Base-by-base conservation (phyloP, 1,140 invertebrate species). In the Zophobas morio region DNA sequence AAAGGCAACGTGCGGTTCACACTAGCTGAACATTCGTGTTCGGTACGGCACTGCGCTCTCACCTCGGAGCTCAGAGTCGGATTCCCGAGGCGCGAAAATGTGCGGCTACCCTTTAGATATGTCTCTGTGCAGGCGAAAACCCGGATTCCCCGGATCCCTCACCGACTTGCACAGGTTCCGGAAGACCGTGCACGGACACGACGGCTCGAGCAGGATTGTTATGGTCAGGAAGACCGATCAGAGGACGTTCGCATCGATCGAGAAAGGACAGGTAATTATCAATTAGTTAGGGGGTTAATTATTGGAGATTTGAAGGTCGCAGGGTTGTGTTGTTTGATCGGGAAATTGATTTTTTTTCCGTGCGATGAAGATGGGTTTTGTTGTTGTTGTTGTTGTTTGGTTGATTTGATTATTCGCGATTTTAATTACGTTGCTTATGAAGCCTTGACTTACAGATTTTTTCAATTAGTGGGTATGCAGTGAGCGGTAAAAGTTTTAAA, bases 191-290 rank as follows among this genome's bases (percentile, higher is more conserved):
- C 90, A 90, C 81, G 89, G 89, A 6, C 90, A 91, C 81, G 89
- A 90, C 79, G 88, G 89, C 60, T 82, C 88, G 53, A 90, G 89
- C 76, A 84, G 90, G 81, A 90, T 91, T 74, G 89, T 91, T 33
- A 91, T 91, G 90, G 90, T 91, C 2, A 87, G 90, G 70, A 91
- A 91, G 86, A 91, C 89, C 35, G 90, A 91, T 82, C 89, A 91
- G 78, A 86, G 90, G 75, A 90, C 89, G 0, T 90, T 90, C 79
- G 84, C 85, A 36, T 85, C 84, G 3, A 78, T 82, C 1, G 82
- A 85, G 79, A 83, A 84, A 40, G 86, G 86, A 79, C 81, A 86
- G 82, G 86, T 87, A 78, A 80, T 82, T 20, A 20, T 20, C 20
- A 20, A 20, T 20, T 20, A 20, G 20, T 20, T 20, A 20, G 20